Evolutionary conservation across 2,113 vertebrate genomes (phyloP).

Genomic region (Lasiurus borealis): DNA sequence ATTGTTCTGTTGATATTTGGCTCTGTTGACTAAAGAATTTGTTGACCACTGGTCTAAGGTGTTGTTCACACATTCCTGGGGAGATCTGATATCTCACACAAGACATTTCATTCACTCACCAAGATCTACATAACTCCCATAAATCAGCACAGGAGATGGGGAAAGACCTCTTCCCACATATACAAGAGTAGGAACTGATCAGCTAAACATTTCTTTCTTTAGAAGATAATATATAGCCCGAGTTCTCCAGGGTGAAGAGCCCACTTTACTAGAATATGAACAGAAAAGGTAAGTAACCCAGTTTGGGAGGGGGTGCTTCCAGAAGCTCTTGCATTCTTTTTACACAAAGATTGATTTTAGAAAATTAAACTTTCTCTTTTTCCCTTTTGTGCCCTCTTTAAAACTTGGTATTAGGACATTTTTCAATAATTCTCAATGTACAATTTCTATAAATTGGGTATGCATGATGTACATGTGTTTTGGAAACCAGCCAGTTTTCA

Average conservation of each 20-base stretch:
- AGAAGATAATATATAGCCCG: not conserved
- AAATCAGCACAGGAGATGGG: not conserved
- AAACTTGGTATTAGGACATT: not conserved
- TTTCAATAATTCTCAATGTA: not conserved
- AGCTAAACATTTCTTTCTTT: not conserved
- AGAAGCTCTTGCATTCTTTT: not conserved
- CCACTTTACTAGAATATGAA: not conserved
- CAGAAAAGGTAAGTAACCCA: not conserved
- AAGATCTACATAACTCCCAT: not conserved
- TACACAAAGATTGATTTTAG: not conserved
- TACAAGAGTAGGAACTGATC: not conserved
- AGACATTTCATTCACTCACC: not conserved
- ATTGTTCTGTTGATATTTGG: too few relatives aligned
- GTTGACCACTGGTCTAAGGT: not conserved
- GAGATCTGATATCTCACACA: not conserved
- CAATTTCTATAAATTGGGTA: not conserved
- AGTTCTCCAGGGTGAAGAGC: conserved; percentile 33
- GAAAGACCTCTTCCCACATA: not conserved
- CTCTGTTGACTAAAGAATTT: too few relatives aligned
- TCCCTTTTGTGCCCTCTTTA: not conserved
- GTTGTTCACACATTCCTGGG: not conserved
- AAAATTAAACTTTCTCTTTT: conserved; percentile 14
- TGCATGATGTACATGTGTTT: not conserved
- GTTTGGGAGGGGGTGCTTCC: not conserved
- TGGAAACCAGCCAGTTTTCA: conserved; percentile 16